Evolutionary conservation across 2,888 invertebrate genomes (phyloP).

Genomic region (Phrixothrix hirtus): DNA sequence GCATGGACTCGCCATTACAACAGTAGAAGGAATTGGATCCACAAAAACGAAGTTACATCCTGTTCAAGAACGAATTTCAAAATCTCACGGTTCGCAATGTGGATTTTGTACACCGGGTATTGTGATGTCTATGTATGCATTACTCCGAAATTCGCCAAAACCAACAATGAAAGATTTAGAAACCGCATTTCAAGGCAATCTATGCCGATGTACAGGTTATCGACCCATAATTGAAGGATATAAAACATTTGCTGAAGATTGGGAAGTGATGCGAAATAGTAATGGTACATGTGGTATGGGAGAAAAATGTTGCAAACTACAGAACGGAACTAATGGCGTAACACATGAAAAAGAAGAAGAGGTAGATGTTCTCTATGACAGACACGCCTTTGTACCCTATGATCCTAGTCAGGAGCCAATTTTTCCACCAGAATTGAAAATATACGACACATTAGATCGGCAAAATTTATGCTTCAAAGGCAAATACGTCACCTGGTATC

Average conservation of each 20-base stretch:
- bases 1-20: conserved; percentile 68
- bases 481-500: conserved; percentile 71
- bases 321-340: conserved; percentile 34
- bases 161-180: conserved; percentile 66
- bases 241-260: conserved; percentile 62
- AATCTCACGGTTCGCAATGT: too few relatives aligned
- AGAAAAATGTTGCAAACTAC: too few relatives aligned
- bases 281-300: conserved; percentile 63
- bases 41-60: conserved; percentile 68
- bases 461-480: conserved; percentile 67
- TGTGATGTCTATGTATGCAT: too few relatives aligned
- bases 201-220: conserved; percentile 74
- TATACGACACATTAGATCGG: conserved; percentile 62
- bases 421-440: conserved; percentile 87
- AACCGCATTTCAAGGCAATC: conserved; percentile 70
- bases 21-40: too few relatives aligned
- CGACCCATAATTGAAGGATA: too few relatives aligned
- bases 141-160: conserved; percentile 56
- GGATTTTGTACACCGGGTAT: conserved; percentile 76
- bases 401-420: conserved; percentile 87
- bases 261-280: conserved; percentile 54
- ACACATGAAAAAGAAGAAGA: conserved; percentile 32
- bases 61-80: conserved; percentile 64
- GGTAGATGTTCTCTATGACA: conserved; percentile 59
- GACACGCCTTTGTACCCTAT: conserved; percentile 70